phyloP scores from a whole-genome alignment of 2,113 vertebrate species.

The Oncorhynchus masou region DNA sequence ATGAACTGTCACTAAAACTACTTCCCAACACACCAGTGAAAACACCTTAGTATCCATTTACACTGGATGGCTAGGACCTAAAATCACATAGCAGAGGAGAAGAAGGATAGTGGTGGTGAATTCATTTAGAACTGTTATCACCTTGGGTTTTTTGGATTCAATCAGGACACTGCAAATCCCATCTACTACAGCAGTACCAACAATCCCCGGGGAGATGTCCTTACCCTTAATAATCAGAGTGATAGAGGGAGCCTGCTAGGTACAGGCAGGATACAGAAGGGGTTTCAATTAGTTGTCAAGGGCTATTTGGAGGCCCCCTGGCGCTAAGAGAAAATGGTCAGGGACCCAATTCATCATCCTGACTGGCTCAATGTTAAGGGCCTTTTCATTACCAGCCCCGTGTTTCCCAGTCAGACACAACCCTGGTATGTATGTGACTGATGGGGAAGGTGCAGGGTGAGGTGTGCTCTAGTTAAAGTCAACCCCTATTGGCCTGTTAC shows the following conservation, averaged over 20 bases:
- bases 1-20: too few relatives aligned
- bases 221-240: conserved; percentile 64
- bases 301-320: conserved; percentile 77
- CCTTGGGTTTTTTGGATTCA: conserved; percentile 77
- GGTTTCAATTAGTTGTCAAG: conserved; percentile 82
- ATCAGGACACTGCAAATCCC: conserved; percentile 69
- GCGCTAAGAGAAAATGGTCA: conserved; percentile 47
- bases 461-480: conserved; percentile 72
- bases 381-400: conserved; percentile 82
- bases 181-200: conserved; percentile 47
- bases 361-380: conserved; percentile 77
- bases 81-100: too few relatives aligned
- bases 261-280: conserved; percentile 53
- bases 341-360: conserved; percentile 86
- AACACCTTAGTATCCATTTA: too few relatives aligned
- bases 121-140: background rate
- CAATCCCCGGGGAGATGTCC: conserved; percentile 51
- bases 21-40: too few relatives aligned
- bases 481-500: conserved; percentile 78
- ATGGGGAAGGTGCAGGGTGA: conserved; percentile 78
- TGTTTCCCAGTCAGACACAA: conserved; percentile 57
- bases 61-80: too few relatives aligned
- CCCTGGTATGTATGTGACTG: conserved; percentile 51
- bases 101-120: background rate
- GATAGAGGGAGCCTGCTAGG: conserved; percentile 40